Base-by-base conservation (phyloP, 1,140 invertebrate genomes). In the Drosophila eugracilis region DNA sequence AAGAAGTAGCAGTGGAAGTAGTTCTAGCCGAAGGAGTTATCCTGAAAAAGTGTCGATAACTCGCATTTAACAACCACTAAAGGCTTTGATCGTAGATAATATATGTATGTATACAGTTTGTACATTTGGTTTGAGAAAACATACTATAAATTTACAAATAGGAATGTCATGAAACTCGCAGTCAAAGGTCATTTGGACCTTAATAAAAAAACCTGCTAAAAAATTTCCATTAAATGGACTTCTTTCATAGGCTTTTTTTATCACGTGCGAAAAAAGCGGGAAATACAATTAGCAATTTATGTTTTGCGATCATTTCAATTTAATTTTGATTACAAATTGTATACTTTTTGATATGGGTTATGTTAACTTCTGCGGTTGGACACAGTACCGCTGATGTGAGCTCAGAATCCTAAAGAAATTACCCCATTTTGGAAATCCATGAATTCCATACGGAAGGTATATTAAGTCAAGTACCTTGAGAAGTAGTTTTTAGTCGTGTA, bases 21-120 rank as follows among this genome's bases (percentile, higher is more conserved):
- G 75, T 74, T 74, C 49, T 78, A 75, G 75, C 50, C 75, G 75
- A 66, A 70, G 63, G 65, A 54, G 47, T 77, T 60, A 77, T 63
- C 77, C 77, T 78, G 77, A 54, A 79, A 79, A 75, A 80, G 78
- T 79, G 59, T 71, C 71, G 77, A 80, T 79, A 75, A 55, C 76
- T 69, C 63, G 44, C 32, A 50, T 65, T 71, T 79, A 75, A 79
- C 71, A 79, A 62, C 39, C 50, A 59, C 71, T 57, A 62, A 63
- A 70, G 49, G 30, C 44, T 55, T 45, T 7, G 42, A 48, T 48
- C 39, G 5, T 50, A 49, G 47, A 59, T 59, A 45, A 45, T 45
- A 65, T 19, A 22, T 30, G 17, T 48, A 62, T 44, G 17, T 48
- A 62, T 44, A 28, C 54, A 59, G 44, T 47, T 47, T 55, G 60